Evolutionary conservation across 2,113 vertebrate genomes (phyloP), one percentile per base, ranked within the genome.

Genomic region (Epinephelus lanceolatus): DNA sequence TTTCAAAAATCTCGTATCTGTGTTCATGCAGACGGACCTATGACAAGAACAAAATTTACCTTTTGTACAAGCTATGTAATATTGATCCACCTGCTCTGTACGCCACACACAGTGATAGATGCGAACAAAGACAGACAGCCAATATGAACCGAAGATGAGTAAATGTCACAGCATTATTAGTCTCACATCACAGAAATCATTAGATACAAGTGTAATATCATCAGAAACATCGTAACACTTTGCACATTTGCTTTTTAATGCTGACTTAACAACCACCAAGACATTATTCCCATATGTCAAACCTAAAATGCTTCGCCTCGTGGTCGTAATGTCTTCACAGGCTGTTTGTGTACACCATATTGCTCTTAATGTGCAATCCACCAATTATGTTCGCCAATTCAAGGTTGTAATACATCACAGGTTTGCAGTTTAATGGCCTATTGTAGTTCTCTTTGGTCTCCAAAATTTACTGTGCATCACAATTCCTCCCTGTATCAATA

Each of bases 321-420:
- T 42, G 14, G 33, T 53, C 55, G 19, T 60, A 80, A 83, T 85
- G 61, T 60, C 59, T 61, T 59, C 61, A 56, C 40, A 33, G 42
- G 49, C 75, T 74, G 57, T 76, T 77, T 71, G 23, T 56, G 7
- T 60, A 17, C 68, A 66, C 59, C 55, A 55, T 74, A 61, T 74
- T 62, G 76, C 53, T 74, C 61, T 78, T 81, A 85, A 80, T 86
- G 74, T 71, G 57, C 85, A 76, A 88, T 86, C 72, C 19, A n/a
- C 52, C 83, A 74, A 69, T 86, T 81, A 69, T 2, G 14, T 42
- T 63, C 18, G 30, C 56, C 57, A 83, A 25, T 62, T 74, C 30
- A 81, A 78, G 45, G 68, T 67, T 71, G 74, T 76, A 70, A 82
- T 75, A 76, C 60, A 86, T 86, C 82, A 73, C 68, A 66, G 67